Base-by-base conservation (phyloP, 2,888 invertebrate genomes). In the Dromius quadrimaculatus region DNA sequence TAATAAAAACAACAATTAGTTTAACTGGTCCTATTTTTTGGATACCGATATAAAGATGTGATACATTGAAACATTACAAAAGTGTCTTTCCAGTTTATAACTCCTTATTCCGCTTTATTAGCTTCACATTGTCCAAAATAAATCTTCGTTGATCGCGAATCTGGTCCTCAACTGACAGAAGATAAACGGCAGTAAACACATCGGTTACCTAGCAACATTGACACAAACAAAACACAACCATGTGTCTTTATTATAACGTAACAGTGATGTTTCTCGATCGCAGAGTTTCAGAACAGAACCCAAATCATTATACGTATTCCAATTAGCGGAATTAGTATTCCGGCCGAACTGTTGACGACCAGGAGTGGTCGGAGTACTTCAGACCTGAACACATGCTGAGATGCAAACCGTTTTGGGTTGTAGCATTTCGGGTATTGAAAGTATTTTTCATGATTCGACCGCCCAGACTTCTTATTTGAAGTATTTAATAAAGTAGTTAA, bases 291-390 rank as follows among this genome's bases (percentile, higher is more conserved):
- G n/a, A n/a, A n/a, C 22, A 9, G 47, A 28, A 28, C 23, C 50
- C 23, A 23, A 57, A 66, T 23, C 54, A 41, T 57, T 36, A 66
- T 20, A 22, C 23, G 66, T 66, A 54, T 57, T 41, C 66, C 66
- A 66, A 66, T 66, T 66, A 66, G 66, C 66, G 19, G 41, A 66
- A 66, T 66, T 66, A 66, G 66, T 66, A 66, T 66, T 66, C 66
- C 15, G 41, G 23, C 23, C 66, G 22, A 28, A 28, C 15, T 47
- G 66, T 57, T 57, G 66, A 38, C 41, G 66, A 54, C 54, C 54
- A 22, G 20, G 11, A 54, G 66, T 57, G 38, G 54, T 66, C 66
- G 57, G 41, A 66, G 41, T 15, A 41, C 13, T 41, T 41, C 8
- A 1, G 28, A 28, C 28, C 8, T 8, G 28, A 8, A 41, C 41